Evolutionary conservation across 2,113 vertebrate genomes (phyloP).

Genomic region (Meriones unguiculatus): DNA sequence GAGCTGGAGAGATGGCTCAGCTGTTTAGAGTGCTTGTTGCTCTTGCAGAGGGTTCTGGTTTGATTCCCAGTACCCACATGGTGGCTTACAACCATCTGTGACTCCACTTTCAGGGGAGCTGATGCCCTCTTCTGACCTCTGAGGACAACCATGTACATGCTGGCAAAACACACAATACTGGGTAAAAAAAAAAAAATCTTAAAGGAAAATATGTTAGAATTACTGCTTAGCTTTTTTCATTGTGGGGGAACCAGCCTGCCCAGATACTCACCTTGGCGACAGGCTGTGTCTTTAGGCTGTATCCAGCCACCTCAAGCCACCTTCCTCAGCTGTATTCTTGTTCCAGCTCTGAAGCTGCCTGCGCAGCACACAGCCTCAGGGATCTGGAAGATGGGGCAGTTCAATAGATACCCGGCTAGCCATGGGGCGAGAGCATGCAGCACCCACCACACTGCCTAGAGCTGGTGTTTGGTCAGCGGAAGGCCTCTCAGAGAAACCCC

Average conservation of each 20-base stretch:
- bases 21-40: not conserved
- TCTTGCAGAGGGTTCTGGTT: not conserved
- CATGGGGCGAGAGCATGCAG: accelerated
- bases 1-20: not conserved
- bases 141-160: not conserved
- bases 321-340: accelerated
- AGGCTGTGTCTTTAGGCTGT: not conserved
- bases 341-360: not conserved
- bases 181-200: not conserved
- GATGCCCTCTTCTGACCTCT: not conserved
- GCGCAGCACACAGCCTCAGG: accelerated
- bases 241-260: not conserved
- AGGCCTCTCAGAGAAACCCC: accelerated
- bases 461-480: not conserved
- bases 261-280: accelerated
- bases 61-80: not conserved
- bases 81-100: not conserved
- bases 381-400: not conserved
- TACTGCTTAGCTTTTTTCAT: not conserved
- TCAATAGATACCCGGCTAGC: accelerated
- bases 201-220: not conserved
- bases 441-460: accelerated
- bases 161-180: not conserved
- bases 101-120: not conserved
- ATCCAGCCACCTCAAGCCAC: accelerated